These are phyloP conservation scores for Muricea muricata DNA, from an alignment of 92 coral and sea anemone genomes.

Conservation along the genomic window DNA sequence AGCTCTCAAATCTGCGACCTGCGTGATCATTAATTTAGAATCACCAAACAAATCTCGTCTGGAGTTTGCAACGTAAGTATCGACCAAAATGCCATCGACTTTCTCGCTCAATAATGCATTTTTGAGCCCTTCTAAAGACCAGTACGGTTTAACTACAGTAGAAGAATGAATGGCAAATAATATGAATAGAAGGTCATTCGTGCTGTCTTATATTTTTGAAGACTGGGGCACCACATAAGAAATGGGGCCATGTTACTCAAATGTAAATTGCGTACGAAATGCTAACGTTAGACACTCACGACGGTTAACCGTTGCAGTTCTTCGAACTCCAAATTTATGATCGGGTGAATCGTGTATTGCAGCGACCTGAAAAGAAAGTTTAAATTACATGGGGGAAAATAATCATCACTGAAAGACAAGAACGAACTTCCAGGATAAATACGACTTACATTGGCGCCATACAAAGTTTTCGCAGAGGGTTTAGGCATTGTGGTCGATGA, in stretches of 20 bases:
- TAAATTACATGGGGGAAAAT: too few species aligned
- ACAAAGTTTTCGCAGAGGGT: slow-evolving; percentile 1
- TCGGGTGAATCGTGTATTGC: slow-evolving; percentile 75
- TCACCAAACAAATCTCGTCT: not conserved
- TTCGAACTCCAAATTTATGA: slow-evolving; percentile 69
- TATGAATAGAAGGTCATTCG: too few species aligned
- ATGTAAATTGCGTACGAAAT: too few species aligned
- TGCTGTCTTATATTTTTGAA: too few species aligned
- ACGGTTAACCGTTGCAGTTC: slow-evolving; percentile 75
- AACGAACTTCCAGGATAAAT: too few species aligned
- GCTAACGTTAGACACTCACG: slow-evolving; percentile 33
- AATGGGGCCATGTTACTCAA: too few species aligned
- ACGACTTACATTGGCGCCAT: slow-evolving; percentile 75
- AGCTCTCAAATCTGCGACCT: not conserved
- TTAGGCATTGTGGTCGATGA: slow-evolving; percentile 36
- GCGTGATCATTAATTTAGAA: not conserved
- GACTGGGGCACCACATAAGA: too few species aligned
- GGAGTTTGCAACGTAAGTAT: not conserved
- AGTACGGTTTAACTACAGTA: not conserved
- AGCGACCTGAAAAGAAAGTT: slow-evolving; percentile 46
- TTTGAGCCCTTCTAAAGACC: not conserved
- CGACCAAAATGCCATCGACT: not conserved
- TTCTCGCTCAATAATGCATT: not conserved
- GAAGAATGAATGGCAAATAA: too few species aligned
- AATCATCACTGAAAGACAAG: too few species aligned